These are phyloP conservation scores for Vesta saturnalis DNA, from an alignment of 2,888 invertebrate species.

Conservation along the genomic window DNA sequence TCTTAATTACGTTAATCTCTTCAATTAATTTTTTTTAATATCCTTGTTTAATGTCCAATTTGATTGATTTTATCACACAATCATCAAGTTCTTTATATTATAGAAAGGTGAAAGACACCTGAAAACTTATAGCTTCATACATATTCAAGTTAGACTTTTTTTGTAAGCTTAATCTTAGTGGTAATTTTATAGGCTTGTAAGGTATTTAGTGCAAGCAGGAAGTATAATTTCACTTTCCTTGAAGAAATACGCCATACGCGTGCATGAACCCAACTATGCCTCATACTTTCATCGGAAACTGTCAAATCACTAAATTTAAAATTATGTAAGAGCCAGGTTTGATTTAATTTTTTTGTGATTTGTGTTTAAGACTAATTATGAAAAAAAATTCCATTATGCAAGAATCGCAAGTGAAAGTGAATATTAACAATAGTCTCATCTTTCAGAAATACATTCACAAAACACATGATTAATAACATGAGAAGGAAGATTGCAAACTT, in stretches of 20 bases:
- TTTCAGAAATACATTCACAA: background rate
- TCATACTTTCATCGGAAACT: constrained; percentile 45
- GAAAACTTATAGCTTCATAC: background rate
- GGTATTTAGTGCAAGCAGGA: constrained; percentile 36
- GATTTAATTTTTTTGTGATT: too few species aligned
- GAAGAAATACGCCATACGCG: constrained; percentile 23
- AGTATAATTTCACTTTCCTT: constrained; percentile 37
- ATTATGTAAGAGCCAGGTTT: background rate
- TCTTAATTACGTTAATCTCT: too few species aligned
- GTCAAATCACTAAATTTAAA: background rate
- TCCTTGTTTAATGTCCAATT: background rate
- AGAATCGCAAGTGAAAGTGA: constrained; percentile 28
- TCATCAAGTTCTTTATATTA: background rate
- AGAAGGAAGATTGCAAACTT: too few species aligned
- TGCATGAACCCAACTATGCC: constrained; percentile 31
- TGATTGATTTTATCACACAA: background rate
- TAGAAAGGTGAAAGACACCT: constrained; percentile 1
- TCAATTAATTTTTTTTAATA: too few species aligned
- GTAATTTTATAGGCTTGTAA: constrained; percentile 22
- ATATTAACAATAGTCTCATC: constrained; percentile 9
- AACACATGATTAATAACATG: background rate
- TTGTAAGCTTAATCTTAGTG: constrained; percentile 1
- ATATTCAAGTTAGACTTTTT: background rate
- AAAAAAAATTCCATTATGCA: constrained; percentile 17
- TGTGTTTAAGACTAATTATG: background rate